Evolutionary conservation across 2,797 vertebrate species (phyloP), one percentile per base, ranked within the genome.

Genomic region (Chelon auratus): DNA sequence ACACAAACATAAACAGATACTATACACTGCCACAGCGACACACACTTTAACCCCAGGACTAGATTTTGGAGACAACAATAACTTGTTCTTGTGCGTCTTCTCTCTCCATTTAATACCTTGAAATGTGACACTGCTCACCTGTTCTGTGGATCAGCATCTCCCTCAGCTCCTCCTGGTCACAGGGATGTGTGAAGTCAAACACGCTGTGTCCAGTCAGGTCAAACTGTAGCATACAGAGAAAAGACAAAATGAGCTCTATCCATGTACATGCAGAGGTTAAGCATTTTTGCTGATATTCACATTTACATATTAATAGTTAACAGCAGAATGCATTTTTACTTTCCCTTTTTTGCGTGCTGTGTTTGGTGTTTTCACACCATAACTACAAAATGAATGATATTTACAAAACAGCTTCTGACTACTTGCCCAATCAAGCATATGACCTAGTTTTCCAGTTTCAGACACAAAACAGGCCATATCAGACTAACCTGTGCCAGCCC

Each of bases 131-230:
- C 40, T 9, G 0, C 62, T 81, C 89, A 98, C 98, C 97, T 87
- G 96, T 94, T 94, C 93, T 98, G 90, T 97, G 95, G 20, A 96
- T 91, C 86, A 99, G 95, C 96, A 97, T 96, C 93, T 99, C 98
- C 91, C 96, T 95, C 91, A 99, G 93, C 91, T 99, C 97, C 79
- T 99, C 98, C 52, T 99, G 97, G 90, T 99, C 98, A 91, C 98
- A 99, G 0, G 97, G 98, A 89, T 99, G 98, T 85, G 96, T 97
- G 91, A 95, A 99, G 90, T 99, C 98, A 93, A 98, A 98, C 47
- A 99, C 95, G 80, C 96, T 99, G 91, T 99, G 97, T 87, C 98
- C 98, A 26, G 95, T 99, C 88, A 99, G 93, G 83, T 99, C 98
- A 91, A 99, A 97, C 98, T 99, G 91, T 75, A 91, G 57, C 7